A percentile compares a stretch with the other conserved stretches of the same genome.
Evolutionary conservation across 2,113 vertebrate genomes (phyloP).

Genomic region (Jaculus jaculus): DNA sequence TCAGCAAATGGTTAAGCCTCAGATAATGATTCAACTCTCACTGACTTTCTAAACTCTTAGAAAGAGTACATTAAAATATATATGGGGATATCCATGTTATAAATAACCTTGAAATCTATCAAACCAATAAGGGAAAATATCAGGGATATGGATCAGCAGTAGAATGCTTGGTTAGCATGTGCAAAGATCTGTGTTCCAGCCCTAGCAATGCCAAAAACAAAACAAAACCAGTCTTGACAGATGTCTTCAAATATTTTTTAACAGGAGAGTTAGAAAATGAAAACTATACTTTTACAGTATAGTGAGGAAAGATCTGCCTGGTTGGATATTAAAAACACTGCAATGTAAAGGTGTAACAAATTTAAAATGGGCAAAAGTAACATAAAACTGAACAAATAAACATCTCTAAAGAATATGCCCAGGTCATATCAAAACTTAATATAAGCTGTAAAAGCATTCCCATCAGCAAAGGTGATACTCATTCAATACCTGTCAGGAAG

Average conservation of each 20-base stretch:
- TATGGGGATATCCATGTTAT: not conserved
- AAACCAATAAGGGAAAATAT: not conserved
- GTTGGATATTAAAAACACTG: not conserved
- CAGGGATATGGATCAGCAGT: not conserved
- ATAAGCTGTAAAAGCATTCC: not conserved
- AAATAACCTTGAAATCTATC: not conserved
- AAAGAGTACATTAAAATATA: not conserved
- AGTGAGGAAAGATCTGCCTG: not conserved
- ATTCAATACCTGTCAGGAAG: not conserved
- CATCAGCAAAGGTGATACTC: not conserved
- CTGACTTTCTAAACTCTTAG: conserved; percentile 1
- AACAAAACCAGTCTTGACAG: not conserved
- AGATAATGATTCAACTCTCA: conserved; percentile 22
- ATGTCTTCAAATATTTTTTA: conserved; percentile 36
- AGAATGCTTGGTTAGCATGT: not conserved
- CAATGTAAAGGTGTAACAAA: not conserved
- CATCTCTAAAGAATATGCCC: conserved; percentile 9
- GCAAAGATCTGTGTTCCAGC: not conserved
- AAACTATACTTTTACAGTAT: not conserved
- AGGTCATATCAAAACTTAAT: not conserved
- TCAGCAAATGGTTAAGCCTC: conserved; percentile 15
- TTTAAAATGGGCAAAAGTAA: not conserved
- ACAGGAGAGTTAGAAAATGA: not conserved
- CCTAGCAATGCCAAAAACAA: not conserved
- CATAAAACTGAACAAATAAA: not conserved